Evolutionary conservation across 2,888 invertebrate genomes (phyloP), one percentile per base, ranked within the genome.

Genomic region (Caradrina kadenii): DNA sequence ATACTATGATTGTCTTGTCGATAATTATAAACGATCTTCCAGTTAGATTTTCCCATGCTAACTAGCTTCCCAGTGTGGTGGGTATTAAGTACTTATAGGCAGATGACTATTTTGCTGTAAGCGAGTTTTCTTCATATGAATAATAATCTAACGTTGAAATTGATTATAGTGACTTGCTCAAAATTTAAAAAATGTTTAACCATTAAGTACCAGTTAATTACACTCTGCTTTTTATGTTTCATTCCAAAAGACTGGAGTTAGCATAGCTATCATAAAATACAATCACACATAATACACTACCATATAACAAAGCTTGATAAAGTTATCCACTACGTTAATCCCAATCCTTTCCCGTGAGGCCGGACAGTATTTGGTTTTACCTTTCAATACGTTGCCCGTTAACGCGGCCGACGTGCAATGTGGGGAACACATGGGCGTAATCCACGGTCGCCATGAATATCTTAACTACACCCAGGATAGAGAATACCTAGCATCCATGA

Each of bases 401-500:
- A 85, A 81, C 86, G 82, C 84, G 81, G 81, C 76, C 76, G 79
- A 85, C 85, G 78, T 90, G 87, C 93, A 93, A 94, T 93, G 90
- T 94, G 94, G 92, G 81, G 77, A 86, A 86, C 94, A 94, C 91
- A 92, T 94, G 94, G 89, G 87, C 79, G 73, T 65, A 19, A 67
- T 53, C 58, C 31, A 42, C 26, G 53, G 72, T 68, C 22, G 52
- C 85, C 86, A 88, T 80, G 50, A 61, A 71, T 84, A 79, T 76
- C 73, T 79, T 63, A n/a, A 31, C 49, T 31, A 69, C 58, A 56
- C 15, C 17, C 45, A 31, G 78, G 66, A 80, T 52, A 69, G 31
- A 49, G 7, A 17, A 15, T 42, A n/a, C n/a, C n/a, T n/a, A 22
- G 22, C 22, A 13, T 45, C 19, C 10, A 10, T 17, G 42, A 42